These are phyloP conservation scores for Semotilus atromaculatus DNA, from an alignment of 2,797 vertebrate genomes.

Conservation along the genomic window DNA sequence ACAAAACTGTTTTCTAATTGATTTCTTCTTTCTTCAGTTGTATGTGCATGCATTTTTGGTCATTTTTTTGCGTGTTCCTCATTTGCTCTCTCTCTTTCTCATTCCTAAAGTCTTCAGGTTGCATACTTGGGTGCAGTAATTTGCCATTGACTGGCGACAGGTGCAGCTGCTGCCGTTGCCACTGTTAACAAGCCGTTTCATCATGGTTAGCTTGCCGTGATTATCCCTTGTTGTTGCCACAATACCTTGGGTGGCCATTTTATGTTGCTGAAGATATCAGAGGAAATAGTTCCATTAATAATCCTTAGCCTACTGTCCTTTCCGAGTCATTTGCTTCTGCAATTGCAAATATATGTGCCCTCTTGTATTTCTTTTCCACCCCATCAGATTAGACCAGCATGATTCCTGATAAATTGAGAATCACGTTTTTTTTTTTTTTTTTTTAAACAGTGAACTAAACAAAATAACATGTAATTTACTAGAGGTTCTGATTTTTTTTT, in stretches of 20 bases:
- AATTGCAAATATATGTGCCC: constrained; percentile 35
- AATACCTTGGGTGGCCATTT: constrained; percentile 56
- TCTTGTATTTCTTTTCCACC: constrained; percentile 27
- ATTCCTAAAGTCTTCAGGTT: constrained; percentile 71
- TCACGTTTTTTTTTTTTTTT: not conserved
- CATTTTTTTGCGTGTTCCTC: constrained; percentile 31
- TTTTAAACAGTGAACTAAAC: not conserved
- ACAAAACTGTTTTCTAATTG: not conserved
- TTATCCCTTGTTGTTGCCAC: constrained; percentile 72
- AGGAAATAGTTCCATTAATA: constrained; percentile 58
- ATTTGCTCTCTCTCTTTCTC: constrained; percentile 35
- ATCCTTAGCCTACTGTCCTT: constrained; percentile 52
- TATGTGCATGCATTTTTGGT: not conserved
- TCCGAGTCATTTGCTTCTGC: constrained; percentile 44
- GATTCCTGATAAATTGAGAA: not conserved
- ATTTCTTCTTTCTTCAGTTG: not conserved
- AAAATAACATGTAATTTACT: no score
- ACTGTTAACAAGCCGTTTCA: constrained; percentile 79
- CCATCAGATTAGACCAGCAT: constrained; percentile 21
- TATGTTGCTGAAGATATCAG: constrained; percentile 43
- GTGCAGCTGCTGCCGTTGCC: constrained; percentile 76
- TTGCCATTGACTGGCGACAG: constrained; percentile 78
- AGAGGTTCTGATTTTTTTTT: no score
- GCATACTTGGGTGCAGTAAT: constrained; percentile 79
- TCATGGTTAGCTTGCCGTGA: constrained; percentile 76